A percentile compares a stretch with the other conserved stretches of the same genome.
Conservation (phyloP, 1,140 invertebrate species). For the Diorhabda sublineata region DNA sequence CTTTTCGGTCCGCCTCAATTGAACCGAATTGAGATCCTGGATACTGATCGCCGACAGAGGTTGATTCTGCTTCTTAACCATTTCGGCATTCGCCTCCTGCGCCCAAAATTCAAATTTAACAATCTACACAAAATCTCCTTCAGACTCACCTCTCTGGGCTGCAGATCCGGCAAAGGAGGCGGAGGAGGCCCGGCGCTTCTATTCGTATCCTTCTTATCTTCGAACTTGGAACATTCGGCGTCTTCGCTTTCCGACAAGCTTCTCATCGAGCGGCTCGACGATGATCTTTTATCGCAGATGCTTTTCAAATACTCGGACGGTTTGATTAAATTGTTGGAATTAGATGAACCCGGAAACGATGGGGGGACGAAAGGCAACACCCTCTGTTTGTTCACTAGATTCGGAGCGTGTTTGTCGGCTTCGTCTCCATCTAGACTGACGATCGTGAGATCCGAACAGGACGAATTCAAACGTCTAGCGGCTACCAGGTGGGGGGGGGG, state of each 20-base stretch:
- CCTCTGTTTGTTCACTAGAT: slow-evolving; percentile 72
- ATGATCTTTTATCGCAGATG: slow-evolving; percentile 63
- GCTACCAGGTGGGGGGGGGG: slow-evolving; percentile 35
- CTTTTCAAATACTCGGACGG: slow-evolving; percentile 86
- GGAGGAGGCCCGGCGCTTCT: slow-evolving; percentile 49
- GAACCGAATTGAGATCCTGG: slow-evolving; percentile 77
- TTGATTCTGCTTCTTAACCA: slow-evolving; percentile 55
- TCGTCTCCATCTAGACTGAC: slow-evolving; percentile 42
- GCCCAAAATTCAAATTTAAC: not conserved
- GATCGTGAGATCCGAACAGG: slow-evolving; percentile 46
- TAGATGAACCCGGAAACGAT: slow-evolving; percentile 67
- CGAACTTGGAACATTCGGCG: slow-evolving; percentile 17
- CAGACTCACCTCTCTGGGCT: not conserved
- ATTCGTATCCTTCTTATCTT: slow-evolving; percentile 11
- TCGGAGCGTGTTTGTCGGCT: slow-evolving; percentile 49
- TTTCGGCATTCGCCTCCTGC: slow-evolving; percentile 38
- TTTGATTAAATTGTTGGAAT: slow-evolving; percentile 79
- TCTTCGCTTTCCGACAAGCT: slow-evolving; percentile 34
- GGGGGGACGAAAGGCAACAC: slow-evolving; percentile 84
- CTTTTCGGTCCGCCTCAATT: slow-evolving; percentile 68
- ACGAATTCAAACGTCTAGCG: slow-evolving; percentile 41
- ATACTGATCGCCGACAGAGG: slow-evolving; percentile 79
- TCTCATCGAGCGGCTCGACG: slow-evolving; percentile 41
- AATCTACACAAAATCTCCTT: no score
- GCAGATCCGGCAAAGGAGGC: slow-evolving; percentile 52